A percentile compares a stretch with the other conserved stretches of the same genome.
Conservation (phyloP, 53 echinoderm and acorn worm genomes). For the Paracentrotus lividus region DNA sequence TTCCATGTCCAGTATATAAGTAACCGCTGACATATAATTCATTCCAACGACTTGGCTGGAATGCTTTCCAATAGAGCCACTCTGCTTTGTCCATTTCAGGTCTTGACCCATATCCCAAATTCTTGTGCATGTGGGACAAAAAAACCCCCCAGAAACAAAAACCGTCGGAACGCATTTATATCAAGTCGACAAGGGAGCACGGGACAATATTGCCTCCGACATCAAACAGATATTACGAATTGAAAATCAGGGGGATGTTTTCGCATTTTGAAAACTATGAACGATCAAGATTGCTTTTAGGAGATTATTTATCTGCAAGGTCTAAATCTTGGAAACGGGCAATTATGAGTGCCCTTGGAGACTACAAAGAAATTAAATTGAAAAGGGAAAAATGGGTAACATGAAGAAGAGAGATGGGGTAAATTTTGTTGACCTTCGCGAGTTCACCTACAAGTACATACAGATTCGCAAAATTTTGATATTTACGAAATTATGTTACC, state of each 20-base stretch:
- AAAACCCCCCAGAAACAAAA: too few relatives aligned
- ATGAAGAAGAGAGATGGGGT: not conserved
- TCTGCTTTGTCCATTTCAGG: slow-evolving; percentile 6
- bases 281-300: slow-evolving; percentile 34
- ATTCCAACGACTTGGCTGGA: not conserved
- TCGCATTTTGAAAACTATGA: not conserved
- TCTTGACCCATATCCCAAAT: slow-evolving; percentile 23
- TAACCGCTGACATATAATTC: not conserved
- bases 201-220: slow-evolving; percentile 25
- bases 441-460: too few relatives aligned
- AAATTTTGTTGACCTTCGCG: too few relatives aligned
- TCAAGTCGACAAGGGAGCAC: not conserved
- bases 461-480: too few relatives aligned
- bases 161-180: slow-evolving; percentile 8
- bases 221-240: slow-evolving; percentile 7
- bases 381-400: not conserved
- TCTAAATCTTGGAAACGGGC: not conserved
- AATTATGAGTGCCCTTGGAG: slow-evolving; percentile 19
- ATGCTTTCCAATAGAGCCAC: not conserved
- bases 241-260: slow-evolving; percentile 13
- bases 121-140: not conserved
- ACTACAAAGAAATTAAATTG: not conserved
- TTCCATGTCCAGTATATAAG: not conserved
- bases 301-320: slow-evolving; percentile 8
- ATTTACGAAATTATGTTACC: too few relatives aligned